Evolutionary conservation across 2,888 invertebrate species (phyloP), one percentile per base, ranked within the genome.

Genomic region (Hydroisotoma schaefferi): DNA sequence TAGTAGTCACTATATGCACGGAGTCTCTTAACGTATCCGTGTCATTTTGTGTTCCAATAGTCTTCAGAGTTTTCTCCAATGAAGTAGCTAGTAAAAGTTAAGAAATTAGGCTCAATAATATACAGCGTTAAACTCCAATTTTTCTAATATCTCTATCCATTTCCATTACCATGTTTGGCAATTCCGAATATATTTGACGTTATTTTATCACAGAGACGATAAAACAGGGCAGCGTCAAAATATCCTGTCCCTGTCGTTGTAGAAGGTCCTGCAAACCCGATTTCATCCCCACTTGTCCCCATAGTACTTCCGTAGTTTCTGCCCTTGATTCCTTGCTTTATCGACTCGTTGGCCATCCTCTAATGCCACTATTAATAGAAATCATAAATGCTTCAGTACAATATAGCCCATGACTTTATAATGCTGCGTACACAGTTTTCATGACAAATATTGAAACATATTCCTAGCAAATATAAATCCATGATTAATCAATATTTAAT

Each of bases 111-210:
- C 44, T 27, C 8, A 43, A 43, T 18, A 20, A 6, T 15, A 43
- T 43, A 43, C 18, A 15, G 18, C 15, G 15, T 15, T 33, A 33
- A 33, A 43, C 8, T 43, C 6, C 18, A 6, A 20, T 43, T 15
- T 15, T 15, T 15, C 18, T 29, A 8, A 23, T 12, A 10, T 43
- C 43, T 15, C 15, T 33, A 10, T 33, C 33, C 6, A 33, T 33
- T 10, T 33, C 33, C 33, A 15, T 84, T 83, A 75, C 87, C 83
- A 65, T 86, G 87, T 46, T 84, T 83, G 74, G 87, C 87, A 53
- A 92, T 86, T 0, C 85, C 83, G 74, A 85, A 87, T 55, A 91
- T 85, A 77, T 89, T 90, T 57, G 88, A 86, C 0, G 86, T 88
- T 61, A 91, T 87, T 73, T 85, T 85, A 76, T 90, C 90, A 74